A percentile compares a stretch with the other conserved stretches of the same genome.
phyloP scores from a whole-genome alignment of 2,113 vertebrate genomes.

The Coracopsis vasa region DNA sequence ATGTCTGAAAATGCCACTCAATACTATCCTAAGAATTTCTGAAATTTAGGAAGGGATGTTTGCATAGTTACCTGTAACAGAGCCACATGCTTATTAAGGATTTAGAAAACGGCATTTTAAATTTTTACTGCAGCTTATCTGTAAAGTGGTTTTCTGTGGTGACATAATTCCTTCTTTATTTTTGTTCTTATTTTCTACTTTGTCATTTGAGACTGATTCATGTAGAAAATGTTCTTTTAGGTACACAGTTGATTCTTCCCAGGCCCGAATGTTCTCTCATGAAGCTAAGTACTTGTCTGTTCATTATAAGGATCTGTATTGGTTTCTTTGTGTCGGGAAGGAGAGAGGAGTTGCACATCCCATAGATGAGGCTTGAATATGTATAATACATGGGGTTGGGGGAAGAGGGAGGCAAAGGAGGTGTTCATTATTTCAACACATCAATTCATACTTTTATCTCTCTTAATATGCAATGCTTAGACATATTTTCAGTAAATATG shows the following conservation, averaged over 20 bases:
- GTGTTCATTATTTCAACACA: neutral
- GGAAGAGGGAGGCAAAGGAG: fast-evolving
- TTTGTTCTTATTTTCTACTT: neutral
- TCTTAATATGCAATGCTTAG: neutral
- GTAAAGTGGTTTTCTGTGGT: neutral
- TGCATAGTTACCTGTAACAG: neutral
- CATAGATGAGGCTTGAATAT: neutral
- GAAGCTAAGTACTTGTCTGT: neutral
- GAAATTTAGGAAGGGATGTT: neutral
- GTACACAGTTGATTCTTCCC: neutral
- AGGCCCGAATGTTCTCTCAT: neutral
- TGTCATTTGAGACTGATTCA: neutral
- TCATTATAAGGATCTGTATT: neutral
- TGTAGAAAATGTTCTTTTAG: neutral
- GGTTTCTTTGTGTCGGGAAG: neutral
- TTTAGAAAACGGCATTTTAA: neutral
- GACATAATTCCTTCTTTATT: neutral
- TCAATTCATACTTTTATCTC: neutral
- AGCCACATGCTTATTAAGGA: neutral
- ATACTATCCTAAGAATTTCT: neutral
- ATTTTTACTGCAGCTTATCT: neutral
- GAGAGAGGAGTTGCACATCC: neutral
- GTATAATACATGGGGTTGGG: neutral
- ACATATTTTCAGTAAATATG: neutral
- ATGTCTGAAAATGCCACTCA: neutral